A percentile compares a stretch with the other conserved stretches of the same genome.
Evolutionary conservation across 2,113 vertebrate genomes (phyloP).

Genomic region (Calidris pugnax): DNA sequence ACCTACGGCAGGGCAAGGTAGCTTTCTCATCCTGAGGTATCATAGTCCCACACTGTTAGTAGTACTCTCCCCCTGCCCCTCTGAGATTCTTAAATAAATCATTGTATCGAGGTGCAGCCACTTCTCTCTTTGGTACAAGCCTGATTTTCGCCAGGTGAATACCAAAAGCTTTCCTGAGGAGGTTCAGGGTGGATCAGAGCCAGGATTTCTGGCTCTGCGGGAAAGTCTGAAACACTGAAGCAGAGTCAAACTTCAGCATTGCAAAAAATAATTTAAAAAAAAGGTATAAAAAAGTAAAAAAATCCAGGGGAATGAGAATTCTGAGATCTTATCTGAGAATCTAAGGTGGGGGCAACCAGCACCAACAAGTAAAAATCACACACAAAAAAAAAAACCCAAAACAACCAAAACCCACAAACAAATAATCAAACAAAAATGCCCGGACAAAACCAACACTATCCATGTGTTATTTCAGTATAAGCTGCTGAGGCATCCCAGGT

Average conservation of each 20-base stretch:
- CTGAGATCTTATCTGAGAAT: not conserved
- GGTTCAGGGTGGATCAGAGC: not conserved
- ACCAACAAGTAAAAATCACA: not conserved
- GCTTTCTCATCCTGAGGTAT: constrained; percentile 47
- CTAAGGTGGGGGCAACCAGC: not conserved
- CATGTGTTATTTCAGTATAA: not conserved
- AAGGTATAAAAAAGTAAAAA: not conserved
- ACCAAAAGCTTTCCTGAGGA: not conserved
- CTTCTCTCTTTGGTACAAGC: not conserved
- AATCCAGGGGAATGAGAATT: not conserved
- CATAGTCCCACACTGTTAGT: not conserved
- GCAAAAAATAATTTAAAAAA: not conserved
- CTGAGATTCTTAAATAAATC: not conserved
- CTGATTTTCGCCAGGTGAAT: not conserved
- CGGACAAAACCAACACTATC: not conserved
- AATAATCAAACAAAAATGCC: not conserved
- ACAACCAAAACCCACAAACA: not conserved
- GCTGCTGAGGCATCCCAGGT: not conserved
- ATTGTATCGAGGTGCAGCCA: rapidly evolving
- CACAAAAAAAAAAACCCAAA: not conserved
- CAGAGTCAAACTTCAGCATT: not conserved
- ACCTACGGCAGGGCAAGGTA: constrained; percentile 37
- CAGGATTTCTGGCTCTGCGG: not conserved
- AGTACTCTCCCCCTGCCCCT: not conserved
- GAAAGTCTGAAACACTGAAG: not conserved